Conservation (phyloP, 2,113 vertebrate species). For the Addax nasomaculatus region DNA sequence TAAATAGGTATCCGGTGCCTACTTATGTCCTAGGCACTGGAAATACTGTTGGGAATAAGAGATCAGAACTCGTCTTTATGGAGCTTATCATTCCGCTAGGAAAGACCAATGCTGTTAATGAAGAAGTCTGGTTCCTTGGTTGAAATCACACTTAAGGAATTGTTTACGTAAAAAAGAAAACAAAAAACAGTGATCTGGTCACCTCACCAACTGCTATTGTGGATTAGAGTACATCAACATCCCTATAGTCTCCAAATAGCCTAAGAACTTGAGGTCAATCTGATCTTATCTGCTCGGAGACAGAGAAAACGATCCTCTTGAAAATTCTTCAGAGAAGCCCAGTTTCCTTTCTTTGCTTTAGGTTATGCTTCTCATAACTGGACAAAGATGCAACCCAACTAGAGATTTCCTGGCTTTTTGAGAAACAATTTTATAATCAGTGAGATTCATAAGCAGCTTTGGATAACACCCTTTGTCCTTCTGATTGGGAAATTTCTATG, state of each 20-base stretch:
- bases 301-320: conserved; percentile 19
- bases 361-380: conserved; percentile 33
- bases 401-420: neutral
- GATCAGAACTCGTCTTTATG: neutral
- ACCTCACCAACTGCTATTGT: neutral
- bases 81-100: neutral
- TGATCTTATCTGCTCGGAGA: conserved; percentile 41
- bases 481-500: neutral
- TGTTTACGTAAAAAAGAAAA: neutral
- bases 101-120: neutral
- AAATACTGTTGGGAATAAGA: neutral
- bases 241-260: neutral
- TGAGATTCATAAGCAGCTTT: conserved; percentile 22
- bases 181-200: neutral
- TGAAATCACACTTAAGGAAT: neutral
- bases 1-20: neutral
- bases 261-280: conserved; percentile 6
- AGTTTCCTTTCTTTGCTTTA: conserved; percentile 44
- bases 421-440: conserved; percentile 31
- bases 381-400: conserved; percentile 35
- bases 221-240: neutral
- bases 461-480: neutral
- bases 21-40: neutral
- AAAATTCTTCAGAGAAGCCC: conserved; percentile 33
- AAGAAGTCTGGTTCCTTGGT: neutral